Evolutionary conservation across 2,113 vertebrate species (phyloP).

Genomic region (Bubalus kerabau): DNA sequence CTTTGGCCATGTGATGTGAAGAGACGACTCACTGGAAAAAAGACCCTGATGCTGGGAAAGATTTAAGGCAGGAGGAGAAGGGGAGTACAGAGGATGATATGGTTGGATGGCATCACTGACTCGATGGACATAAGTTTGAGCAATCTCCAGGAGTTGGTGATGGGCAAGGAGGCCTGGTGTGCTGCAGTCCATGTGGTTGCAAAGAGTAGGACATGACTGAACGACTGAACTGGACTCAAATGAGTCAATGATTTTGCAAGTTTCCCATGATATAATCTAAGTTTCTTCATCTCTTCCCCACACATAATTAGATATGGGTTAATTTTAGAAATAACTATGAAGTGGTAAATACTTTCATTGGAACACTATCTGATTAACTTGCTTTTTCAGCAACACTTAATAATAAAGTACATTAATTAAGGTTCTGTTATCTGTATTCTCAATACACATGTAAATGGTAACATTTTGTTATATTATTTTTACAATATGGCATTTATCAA

Average conservation of each 20-base stretch:
- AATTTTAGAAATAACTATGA: neutral
- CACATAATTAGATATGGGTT: neutral
- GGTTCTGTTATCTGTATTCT: neutral
- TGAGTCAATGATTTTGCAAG: neutral
- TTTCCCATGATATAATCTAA: neutral
- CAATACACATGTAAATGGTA: neutral
- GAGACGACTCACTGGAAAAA: neutral
- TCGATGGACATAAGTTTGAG: neutral
- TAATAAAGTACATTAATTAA: neutral
- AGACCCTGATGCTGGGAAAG: neutral
- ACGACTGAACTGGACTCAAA: neutral
- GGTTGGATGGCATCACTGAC: neutral
- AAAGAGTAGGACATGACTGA: neutral
- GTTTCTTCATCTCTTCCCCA: neutral
- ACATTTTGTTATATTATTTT: neutral
- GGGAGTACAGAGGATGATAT: neutral
- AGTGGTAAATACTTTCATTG: neutral
- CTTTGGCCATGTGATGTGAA: neutral
- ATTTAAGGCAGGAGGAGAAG: neutral
- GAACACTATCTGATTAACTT: neutral
- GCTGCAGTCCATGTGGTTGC: fast-evolving
- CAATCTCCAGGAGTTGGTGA: neutral
- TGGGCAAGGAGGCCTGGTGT: neutral
- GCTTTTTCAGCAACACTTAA: neutral
- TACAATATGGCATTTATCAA: neutral